Evolutionary conservation across 2,113 vertebrate species (phyloP), one percentile per base, ranked within the genome.

Genomic region (Eonycteris spelaea): DNA sequence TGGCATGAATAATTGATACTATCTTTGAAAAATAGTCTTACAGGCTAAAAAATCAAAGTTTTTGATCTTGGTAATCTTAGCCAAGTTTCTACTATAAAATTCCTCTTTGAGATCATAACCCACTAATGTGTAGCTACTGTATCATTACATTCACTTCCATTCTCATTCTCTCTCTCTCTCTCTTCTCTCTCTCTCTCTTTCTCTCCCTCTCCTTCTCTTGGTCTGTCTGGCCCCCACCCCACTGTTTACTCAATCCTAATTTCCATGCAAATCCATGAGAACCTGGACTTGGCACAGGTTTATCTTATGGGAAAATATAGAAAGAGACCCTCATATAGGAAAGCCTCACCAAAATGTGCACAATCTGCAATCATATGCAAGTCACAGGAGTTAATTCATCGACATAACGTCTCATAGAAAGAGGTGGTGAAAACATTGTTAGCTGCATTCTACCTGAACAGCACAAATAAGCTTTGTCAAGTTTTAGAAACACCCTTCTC

Each of bases 51-150:
- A 75, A 94, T 35, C n/a, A n/a, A 86, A 53, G 51, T 40, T 33
- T 86, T n/a, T 21, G 12, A 38, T 78, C 63, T 82, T 13, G 83
- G 48, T 55, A 61, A 5, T 33, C 43, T 68, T 19, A 22, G 40
- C 5, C 24, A 59, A 14, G 12, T 59, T 83, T 95, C 45, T 48
- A 53, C 18, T 61, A 57, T 26, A 84, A 53, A 79, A 61, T 18
- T 75, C 57, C 2, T 59, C 57, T 51, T 59, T 13, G 28, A 59
- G 45, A 53, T 70, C 1, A 24, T 35, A 74, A 30, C 2, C 26
- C 5, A 15, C 0, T 2, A 43, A 21, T 2, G 10, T 1, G 11
- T 19, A 28, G 21, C 6, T 38, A 22, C 19, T 78, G 16, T 18
- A 24, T 2, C 30, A 18, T 84, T 15, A 30, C 0, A 26, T 4